Base-by-base conservation (phyloP, 2,113 vertebrate species). In the Trematomus loennbergii region DNA sequence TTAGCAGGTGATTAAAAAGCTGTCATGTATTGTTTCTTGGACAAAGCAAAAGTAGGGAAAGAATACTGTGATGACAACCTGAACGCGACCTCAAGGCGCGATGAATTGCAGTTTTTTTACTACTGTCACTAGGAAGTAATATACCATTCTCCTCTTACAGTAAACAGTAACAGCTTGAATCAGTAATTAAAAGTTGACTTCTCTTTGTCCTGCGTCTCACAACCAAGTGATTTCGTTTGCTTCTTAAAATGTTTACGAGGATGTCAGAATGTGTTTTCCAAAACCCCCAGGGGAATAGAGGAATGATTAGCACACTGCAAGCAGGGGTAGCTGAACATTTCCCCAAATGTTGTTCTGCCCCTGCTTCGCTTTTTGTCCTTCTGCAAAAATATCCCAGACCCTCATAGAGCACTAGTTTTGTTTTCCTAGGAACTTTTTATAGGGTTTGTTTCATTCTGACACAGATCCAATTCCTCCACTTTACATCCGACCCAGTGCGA, bases 171-270 rank as follows among this genome's bases (percentile, higher is more conserved):
- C 59, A 9, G 25, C 17, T 79, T n/a, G 52, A 78, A 45, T 60
- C 49, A 46, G 61, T 68, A 11, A 54, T 12, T 10, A 3, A 2
- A 33, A 17, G 59, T 66, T 7, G 66, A 20, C 71, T 74, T 59
- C 43, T 80, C 62, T 86, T 20, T n/a, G 58, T 68, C 81, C 79
- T 25, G 87, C 79, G 77, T 53, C 49, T 66, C 62, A 49, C 52
- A 62, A 61, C 29, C 52, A 12, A 85, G 76, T 85, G 87, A 90
- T 70, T 89, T 85, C 5, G 64, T 87, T 87, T 86, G 79, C 81
- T 89, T 85, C 79, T 90, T 78, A 83, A 88, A 89, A 85, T 84
- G 89, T 93, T 94, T 92, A 93, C 60, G 52, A 91, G 90, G 87
- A 93, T 86, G 85, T 93, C 83, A 87, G 77, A 90, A 87, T 77